Percentiles rank a stretch among this genome's conserved stretches.
phyloP scores from a whole-genome alignment of 1,140 invertebrate genomes.

The Achroia grisella region DNA sequence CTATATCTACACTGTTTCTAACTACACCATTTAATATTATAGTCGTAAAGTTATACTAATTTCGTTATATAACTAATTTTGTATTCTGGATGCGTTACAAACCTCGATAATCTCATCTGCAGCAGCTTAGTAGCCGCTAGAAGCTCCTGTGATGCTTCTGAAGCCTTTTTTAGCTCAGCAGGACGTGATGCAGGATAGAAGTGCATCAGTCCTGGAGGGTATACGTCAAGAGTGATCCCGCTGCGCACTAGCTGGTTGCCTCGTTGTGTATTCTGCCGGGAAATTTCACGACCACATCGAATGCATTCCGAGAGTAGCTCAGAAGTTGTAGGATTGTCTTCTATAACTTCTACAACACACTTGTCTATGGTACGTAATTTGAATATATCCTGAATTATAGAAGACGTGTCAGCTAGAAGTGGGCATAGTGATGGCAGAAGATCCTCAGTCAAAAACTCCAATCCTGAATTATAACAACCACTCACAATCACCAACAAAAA shows the following conservation, averaged over 20 bases:
- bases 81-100: slow-evolving; percentile 36
- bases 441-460: slow-evolving; percentile 45
- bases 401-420: slow-evolving; percentile 31
- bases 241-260: slow-evolving; percentile 43
- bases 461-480: slow-evolving; percentile 35
- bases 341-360: not conserved
- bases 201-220: slow-evolving; percentile 37
- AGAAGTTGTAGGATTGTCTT: slow-evolving; percentile 31
- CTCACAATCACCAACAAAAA: slow-evolving; percentile 28
- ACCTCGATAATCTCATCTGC: slow-evolving; percentile 39
- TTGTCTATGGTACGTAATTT: slow-evolving; percentile 18
- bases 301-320: slow-evolving; percentile 46
- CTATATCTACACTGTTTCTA: no score
- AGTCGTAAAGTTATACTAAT: no score
- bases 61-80: no score
- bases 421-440: slow-evolving; percentile 42
- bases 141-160: slow-evolving; percentile 46
- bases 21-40: no score
- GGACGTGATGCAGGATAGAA: slow-evolving; percentile 46
- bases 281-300: slow-evolving; percentile 43
- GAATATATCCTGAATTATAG: slow-evolving; percentile 39
- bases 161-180: slow-evolving; percentile 38
- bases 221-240: slow-evolving; percentile 40
- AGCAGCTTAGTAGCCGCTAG: slow-evolving; percentile 51
- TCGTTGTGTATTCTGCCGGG: slow-evolving; percentile 29